Evolutionary conservation across 2,113 vertebrate species (phyloP).

Genomic region (Pachyramphus minor): DNA sequence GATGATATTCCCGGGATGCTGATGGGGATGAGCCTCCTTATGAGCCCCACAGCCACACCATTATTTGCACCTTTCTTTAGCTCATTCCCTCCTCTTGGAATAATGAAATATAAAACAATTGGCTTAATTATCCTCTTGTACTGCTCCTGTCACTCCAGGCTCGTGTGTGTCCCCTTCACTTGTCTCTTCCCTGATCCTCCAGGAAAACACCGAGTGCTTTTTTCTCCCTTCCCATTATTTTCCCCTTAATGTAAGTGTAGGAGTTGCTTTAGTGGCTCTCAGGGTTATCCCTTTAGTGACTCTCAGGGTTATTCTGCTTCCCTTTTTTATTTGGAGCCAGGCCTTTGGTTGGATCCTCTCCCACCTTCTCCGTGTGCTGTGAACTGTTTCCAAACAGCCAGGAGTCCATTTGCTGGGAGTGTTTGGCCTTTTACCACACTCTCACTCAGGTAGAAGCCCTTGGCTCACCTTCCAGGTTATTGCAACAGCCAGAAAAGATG

Average conservation of each 20-base stretch:
- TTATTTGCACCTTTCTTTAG: neutral
- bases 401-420: neutral
- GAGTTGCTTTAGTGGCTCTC: neutral
- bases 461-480: neutral
- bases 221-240: neutral
- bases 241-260: neutral
- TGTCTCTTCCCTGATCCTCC: neutral
- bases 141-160: neutral
- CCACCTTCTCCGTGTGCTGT: neutral
- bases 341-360: neutral
- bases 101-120: neutral
- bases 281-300: neutral
- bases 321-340: neutral
- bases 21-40: neutral
- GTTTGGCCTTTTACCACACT: neutral
- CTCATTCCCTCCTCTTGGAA: neutral
- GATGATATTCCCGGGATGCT: neutral
- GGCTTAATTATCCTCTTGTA: neutral
- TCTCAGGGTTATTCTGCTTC: neutral
- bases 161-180: fast-evolving
- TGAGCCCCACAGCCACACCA: neutral
- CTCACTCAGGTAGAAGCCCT: neutral
- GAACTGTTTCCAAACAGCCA: neutral
- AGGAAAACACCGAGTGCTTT: neutral
- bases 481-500: neutral